Evolutionary conservation across 1,140 invertebrate species (phyloP), one percentile per base, ranked within the genome.

Genomic region (Phocides pigmalion): DNA sequence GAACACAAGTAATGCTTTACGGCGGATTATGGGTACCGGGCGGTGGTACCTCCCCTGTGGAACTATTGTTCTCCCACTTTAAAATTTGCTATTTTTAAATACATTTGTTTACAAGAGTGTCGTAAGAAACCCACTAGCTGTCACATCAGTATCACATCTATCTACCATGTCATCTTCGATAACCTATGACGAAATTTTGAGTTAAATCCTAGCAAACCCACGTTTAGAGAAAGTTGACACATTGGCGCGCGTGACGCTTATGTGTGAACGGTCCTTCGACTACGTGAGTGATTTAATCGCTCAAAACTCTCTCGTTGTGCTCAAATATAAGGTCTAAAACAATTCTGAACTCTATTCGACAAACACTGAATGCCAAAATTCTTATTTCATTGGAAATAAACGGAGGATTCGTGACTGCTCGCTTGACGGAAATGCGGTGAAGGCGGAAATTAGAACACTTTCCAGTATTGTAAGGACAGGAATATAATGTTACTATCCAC

Each of bases 261-360:
- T 74, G 82, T 82, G 81, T 81, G 71, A 70, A 75, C 74, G 64
- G 66, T 64, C 32, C 62, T 42, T 68, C 58, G 37, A 61, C 53
- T 76, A 83, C 84, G 82, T 84, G 82, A 84, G 70, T 69, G 84
- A 85, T 87, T 76, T 82, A 76, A 82, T 87, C 78, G 66, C 65
- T 70, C 71, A 73, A 75, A 75, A 50, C 53, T 56, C 62, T 62
- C 47, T 46, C 42, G 39, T 49, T 65, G 39, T 32, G 28, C 46
- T 64, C 35, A 42, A 44, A 59, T 41, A 22, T 20, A 28, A 59
- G 20, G 22, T 49, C 39, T 50, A 47, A 71, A 69, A 69, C 70
- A 69, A 80, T 64, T 78, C 54, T 74, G 53, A 61, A 68, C 70
- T 68, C 62, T 79, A 73, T 72, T 66, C 68, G 64, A 59, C 12